phyloP scores from a whole-genome alignment of 2,113 vertebrate species.

The Tragulus kanchil region DNA sequence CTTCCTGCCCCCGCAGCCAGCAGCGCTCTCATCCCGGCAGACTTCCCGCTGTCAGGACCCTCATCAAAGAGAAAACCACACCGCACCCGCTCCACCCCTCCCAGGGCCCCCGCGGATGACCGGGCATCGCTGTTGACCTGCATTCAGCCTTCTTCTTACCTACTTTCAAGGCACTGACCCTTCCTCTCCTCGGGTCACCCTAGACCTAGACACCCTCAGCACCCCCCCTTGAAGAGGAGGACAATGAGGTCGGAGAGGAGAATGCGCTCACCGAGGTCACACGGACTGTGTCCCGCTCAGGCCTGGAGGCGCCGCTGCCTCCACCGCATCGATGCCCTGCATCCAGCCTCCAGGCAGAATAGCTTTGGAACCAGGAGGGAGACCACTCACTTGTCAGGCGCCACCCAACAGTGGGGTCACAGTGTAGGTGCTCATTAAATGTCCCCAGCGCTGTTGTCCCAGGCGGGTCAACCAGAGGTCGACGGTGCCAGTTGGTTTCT shows the following conservation, averaged over 20 bases:
- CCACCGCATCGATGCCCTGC: not conserved
- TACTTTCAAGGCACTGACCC: not conserved
- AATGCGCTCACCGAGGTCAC: not conserved
- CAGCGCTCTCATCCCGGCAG: not conserved
- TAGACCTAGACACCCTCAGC: not conserved
- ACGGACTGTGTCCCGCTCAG: not conserved
- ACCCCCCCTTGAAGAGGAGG: not conserved
- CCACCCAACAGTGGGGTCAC: not conserved
- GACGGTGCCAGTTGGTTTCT: not conserved
- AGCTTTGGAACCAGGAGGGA: not conserved
- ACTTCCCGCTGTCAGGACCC: too few species aligned
- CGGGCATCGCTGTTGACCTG: too few species aligned
- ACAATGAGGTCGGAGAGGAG: not conserved
- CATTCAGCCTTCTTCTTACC: too few species aligned
- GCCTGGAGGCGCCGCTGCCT: not conserved
- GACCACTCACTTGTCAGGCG: not conserved
- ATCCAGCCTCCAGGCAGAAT: not conserved
- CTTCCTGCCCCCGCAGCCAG: not conserved
- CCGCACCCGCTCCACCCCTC: not conserved
- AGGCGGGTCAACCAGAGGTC: slow-evolving; percentile 12
- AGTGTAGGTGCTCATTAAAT: not conserved
- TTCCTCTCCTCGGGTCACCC: not conserved
- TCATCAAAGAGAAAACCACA: not conserved
- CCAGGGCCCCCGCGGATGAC: not conserved
- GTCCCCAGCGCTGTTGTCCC: not conserved